Evolutionary conservation across 2,888 invertebrate genomes (phyloP).

Genomic region (Charanyca ferruginea): DNA sequence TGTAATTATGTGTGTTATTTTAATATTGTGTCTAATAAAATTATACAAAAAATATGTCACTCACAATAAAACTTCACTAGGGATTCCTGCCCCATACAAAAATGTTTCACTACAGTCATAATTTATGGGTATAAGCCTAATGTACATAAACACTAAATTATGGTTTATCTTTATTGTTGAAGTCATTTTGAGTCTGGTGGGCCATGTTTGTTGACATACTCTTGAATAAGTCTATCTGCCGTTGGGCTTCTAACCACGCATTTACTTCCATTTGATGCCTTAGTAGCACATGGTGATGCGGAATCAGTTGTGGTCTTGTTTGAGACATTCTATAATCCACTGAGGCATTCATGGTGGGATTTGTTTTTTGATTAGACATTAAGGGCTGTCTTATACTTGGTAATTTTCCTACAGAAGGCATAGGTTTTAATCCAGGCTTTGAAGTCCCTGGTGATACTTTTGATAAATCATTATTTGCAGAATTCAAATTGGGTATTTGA

Average conservation of each 20-base stretch:
- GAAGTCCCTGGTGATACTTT: slow-evolving; percentile 81
- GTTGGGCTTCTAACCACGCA: slow-evolving; percentile 85
- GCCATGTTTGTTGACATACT: slow-evolving; percentile 82
- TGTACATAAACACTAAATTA: slow-evolving; percentile 48
- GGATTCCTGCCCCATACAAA: slow-evolving; percentile 25
- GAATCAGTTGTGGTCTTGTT: slow-evolving; percentile 73
- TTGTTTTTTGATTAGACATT: slow-evolving; percentile 75
- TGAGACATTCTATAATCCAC: slow-evolving; percentile 76
- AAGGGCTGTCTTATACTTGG: slow-evolving; percentile 80
- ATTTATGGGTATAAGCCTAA: not conserved
- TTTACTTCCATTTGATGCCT: slow-evolving; percentile 86
- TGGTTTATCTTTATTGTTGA: slow-evolving; percentile 84
- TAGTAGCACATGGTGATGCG: slow-evolving; percentile 73
- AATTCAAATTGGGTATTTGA: slow-evolving; percentile 78
- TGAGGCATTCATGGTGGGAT: slow-evolving; percentile 72
- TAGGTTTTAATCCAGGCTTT: slow-evolving; percentile 78
- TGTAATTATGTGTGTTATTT: not conserved
- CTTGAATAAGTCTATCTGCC: slow-evolving; percentile 84
- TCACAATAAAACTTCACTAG: slow-evolving; percentile 32
- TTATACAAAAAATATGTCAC: slow-evolving; percentile 28
- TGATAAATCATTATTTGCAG: slow-evolving; percentile 77
- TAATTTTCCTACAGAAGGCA: slow-evolving; percentile 77
- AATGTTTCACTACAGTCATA: slow-evolving; percentile 3
- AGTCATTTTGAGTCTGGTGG: slow-evolving; percentile 83
- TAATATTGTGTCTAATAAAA: not conserved